A percentile compares a stretch with the other conserved stretches of the same genome.
Conservation (phyloP, 2,888 invertebrate genomes). For the Spisula subtruncata region DNA sequence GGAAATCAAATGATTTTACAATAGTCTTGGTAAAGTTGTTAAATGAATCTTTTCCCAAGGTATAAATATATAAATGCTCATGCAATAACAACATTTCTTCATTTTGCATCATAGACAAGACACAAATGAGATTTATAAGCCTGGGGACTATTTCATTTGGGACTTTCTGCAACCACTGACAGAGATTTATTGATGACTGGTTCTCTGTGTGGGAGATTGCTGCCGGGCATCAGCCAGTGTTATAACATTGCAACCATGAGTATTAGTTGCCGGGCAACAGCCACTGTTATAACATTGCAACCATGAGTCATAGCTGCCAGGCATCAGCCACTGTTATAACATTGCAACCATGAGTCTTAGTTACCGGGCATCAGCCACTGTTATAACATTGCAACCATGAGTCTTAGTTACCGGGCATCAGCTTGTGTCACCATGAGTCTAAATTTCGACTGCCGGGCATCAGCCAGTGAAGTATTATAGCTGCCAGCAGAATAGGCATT, state of each 20-base stretch:
- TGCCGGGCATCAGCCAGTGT: background rate
- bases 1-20: too few relatives aligned
- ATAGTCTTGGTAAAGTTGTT: too few relatives aligned
- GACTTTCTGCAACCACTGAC: background rate
- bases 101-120: background rate
- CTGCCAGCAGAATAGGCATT: too few relatives aligned
- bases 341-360: too few relatives aligned
- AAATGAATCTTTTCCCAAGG: background rate
- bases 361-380: too few relatives aligned
- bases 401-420: too few relatives aligned
- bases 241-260: background rate
- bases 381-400: too few relatives aligned
- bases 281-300: too few relatives aligned
- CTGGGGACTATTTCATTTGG: background rate
- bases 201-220: background rate
- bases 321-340: too few relatives aligned
- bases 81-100: background rate
- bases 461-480: background rate
- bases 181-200: conserved; percentile 9
- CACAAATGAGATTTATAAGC: background rate
- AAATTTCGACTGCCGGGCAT: background rate
- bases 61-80: background rate
- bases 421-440: too few relatives aligned
- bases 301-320: background rate
- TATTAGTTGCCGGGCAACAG: background rate